Base-by-base conservation (phyloP, 2,113 vertebrate genomes). In the Candoia aspera region DNA sequence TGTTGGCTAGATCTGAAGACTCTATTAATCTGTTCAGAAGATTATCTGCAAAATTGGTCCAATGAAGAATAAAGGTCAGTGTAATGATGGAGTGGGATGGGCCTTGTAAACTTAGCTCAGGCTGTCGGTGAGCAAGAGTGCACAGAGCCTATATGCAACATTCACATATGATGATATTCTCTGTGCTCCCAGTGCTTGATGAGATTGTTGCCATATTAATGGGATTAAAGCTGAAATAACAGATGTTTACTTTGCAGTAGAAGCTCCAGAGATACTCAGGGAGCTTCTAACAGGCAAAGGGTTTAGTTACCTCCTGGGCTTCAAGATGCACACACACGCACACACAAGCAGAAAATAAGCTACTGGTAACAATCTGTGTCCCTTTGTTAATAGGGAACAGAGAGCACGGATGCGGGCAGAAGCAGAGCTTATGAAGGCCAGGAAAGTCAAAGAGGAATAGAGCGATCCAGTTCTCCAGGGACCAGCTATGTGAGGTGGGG, bases 211-310 rank as follows among this genome's bases (percentile, higher is more conserved):
- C 93, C 94, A 91, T 58, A 93, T 92, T 93, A 90, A 86, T 90
- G 59, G 90, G 90, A 86, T 92, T 93, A 62, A 89, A 91, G 33
- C 53, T 68, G 92, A 73, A 91, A 90, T 91, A 91, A 93, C 92
- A 68, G 93, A 88, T 91, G 90, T 91, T 91, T 83, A 83, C 90
- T 89, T 86, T 60, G 86, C 90, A 33, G 4, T 91, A 87, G 90
- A 86, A 89, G 79, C 96, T 95, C 95, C 95, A 90, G 93, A 95
- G 94, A 96, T 96, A 93, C 5, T n/a, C 87, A 68, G 95, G 93
- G 86, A 88, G 92, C 92, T 93, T 84, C 60, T 73, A 84, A 91
- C 73, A 49, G 68, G 49, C 64, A 93, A 64, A 79, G 42, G 86
- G 58, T 33, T 91, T 93, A 88, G 59, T 91, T 73, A 88, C 90